A percentile compares a stretch with the other conserved stretches of the same genome.
phyloP scores from a whole-genome alignment of 2,888 invertebrate genomes.

The Tiliacea aurago region DNA sequence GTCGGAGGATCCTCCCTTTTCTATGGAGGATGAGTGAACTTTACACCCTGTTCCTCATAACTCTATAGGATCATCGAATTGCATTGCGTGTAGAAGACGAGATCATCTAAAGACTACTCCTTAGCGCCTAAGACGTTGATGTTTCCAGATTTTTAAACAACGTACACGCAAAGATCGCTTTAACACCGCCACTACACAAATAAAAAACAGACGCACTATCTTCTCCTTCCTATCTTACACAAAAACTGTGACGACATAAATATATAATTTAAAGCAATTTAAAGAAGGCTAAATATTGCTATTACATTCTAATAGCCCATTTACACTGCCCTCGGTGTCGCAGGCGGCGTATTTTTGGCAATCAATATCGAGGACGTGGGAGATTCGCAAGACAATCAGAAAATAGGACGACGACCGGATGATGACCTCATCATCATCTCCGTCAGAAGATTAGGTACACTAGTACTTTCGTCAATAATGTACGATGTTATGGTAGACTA shows the following conservation, averaged over 20 bases:
- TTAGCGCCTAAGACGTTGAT: no score
- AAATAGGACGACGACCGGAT: slow-evolving; percentile 43
- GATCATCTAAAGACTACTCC: no score
- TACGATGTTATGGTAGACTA: neutral
- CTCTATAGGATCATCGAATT: no score
- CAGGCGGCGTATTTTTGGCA: slow-evolving; percentile 47
- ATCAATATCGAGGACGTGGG: slow-evolving; percentile 34
- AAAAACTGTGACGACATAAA: slow-evolving; percentile 21
- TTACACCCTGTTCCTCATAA: no score
- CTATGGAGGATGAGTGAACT: no score
- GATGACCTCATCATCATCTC: slow-evolving; percentile 22
- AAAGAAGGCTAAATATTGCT: slow-evolving; percentile 16
- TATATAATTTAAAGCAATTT: slow-evolving; percentile 7
- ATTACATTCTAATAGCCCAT: slow-evolving; percentile 18
- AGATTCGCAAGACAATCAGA: slow-evolving; percentile 22
- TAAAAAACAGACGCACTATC: neutral
- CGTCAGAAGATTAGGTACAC: slow-evolving; percentile 14
- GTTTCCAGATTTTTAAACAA: no score
- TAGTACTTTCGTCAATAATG: slow-evolving; percentile 23
- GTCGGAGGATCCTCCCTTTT: no score
- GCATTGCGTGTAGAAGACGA: no score
- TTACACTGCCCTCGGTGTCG: slow-evolving; percentile 23
- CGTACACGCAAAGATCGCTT: no score
- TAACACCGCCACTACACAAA: no score
- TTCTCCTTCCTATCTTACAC: neutral